phyloP scores from a whole-genome alignment of 2,797 vertebrate genomes.

The Paedocypris micromegethes region DNA sequence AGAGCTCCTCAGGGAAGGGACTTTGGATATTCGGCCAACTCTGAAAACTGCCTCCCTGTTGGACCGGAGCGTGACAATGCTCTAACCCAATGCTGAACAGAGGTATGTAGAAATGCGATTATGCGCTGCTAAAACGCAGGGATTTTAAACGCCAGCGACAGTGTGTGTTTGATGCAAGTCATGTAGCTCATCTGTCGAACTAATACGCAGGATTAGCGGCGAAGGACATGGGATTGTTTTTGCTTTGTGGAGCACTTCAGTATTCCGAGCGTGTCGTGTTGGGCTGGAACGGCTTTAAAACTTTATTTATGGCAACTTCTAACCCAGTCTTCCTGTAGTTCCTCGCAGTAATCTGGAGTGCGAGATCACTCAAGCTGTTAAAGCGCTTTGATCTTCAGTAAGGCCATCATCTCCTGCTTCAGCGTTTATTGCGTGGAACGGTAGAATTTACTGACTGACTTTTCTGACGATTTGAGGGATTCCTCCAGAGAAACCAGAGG shows the following conservation, averaged over 20 bases:
- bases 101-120: slow-evolving; percentile 49
- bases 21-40: slow-evolving; percentile 50
- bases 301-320: slow-evolving; percentile 36
- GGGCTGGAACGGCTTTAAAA: slow-evolving; percentile 17
- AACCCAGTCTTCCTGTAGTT: slow-evolving; percentile 39
- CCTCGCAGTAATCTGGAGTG: slow-evolving; percentile 24
- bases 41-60: slow-evolving; percentile 49
- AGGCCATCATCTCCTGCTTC: slow-evolving; percentile 41
- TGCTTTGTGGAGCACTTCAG: slow-evolving; percentile 1
- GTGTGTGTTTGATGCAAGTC: slow-evolving; percentile 13
- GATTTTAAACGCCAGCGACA: slow-evolving; percentile 11
- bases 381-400: slow-evolving; percentile 41
- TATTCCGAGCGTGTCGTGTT: slow-evolving; percentile 12
- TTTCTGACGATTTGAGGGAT: slow-evolving; percentile 27
- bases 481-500: slow-evolving; percentile 34
- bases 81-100: slow-evolving; percentile 54
- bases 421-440: slow-evolving; percentile 41
- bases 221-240: not conserved
- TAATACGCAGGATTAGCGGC: not conserved
- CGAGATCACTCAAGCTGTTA: slow-evolving; percentile 43
- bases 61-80: slow-evolving; percentile 53
- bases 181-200: slow-evolving; percentile 12
- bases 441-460: slow-evolving; percentile 42
- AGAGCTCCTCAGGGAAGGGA: slow-evolving; percentile 44
- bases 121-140: slow-evolving; percentile 9